A percentile compares a stretch with the other conserved stretches of the same genome.
Conservation (phyloP, 1,140 invertebrate species). For the Heliconius congener region DNA sequence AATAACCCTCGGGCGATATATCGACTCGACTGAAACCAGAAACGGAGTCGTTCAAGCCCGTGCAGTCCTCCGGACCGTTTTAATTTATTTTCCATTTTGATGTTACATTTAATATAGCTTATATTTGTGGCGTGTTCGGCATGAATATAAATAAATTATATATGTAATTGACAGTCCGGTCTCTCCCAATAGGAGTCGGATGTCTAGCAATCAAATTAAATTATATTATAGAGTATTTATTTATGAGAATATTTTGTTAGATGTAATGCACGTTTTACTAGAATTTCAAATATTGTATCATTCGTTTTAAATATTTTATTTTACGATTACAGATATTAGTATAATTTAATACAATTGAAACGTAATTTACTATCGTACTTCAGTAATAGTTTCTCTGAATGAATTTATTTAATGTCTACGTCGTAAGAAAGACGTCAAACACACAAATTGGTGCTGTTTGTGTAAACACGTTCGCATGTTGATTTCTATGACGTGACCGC, state of each 20-base stretch:
- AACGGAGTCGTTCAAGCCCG: slow-evolving; percentile 18
- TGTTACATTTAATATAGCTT: neutral
- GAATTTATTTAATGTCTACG: neutral
- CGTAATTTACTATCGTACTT: neutral
- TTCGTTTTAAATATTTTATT: neutral
- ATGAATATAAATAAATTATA: slow-evolving; percentile 7
- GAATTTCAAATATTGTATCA: neutral
- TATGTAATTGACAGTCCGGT: neutral
- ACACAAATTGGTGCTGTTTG: neutral
- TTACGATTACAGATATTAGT: neutral
- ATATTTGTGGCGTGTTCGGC: neutral
- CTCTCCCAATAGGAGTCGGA: neutral
- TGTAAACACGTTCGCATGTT: slow-evolving; percentile 1
- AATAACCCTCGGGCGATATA: slow-evolving; percentile 49
- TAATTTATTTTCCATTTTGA: slow-evolving; percentile 26
- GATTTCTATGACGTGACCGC: neutral
- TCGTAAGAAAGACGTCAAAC: neutral
- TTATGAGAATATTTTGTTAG: neutral
- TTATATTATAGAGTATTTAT: slow-evolving; percentile 2
- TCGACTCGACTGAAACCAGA: slow-evolving; percentile 27
- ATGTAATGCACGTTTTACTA: neutral
- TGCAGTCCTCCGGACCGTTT: slow-evolving; percentile 20
- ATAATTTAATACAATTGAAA: neutral
- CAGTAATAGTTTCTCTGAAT: neutral
- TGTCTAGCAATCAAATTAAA: neutral